Conservation (phyloP, 2,113 vertebrate genomes). For the Polypterus bichir region DNA sequence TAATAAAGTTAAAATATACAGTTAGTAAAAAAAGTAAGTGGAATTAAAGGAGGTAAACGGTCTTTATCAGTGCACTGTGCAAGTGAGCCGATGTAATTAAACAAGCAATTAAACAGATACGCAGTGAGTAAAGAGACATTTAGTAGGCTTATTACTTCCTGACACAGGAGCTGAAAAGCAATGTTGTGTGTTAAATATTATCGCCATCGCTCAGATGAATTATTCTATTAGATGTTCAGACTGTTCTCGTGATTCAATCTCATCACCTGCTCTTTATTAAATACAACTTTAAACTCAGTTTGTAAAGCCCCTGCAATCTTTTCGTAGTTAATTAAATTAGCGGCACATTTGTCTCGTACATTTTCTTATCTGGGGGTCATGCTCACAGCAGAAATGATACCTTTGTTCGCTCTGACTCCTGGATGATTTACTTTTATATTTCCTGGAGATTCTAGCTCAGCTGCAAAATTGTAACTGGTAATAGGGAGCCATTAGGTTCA, state of each 20-base stretch:
- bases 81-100: conserved; percentile 12
- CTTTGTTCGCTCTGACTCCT: conserved; percentile 50
- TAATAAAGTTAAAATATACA: no score
- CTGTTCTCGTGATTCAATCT: conserved; percentile 45
- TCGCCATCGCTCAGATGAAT: conserved; percentile 14
- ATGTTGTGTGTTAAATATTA: conserved; percentile 30
- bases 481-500: conserved; percentile 53
- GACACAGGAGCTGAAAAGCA: conserved; percentile 32
- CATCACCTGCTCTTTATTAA: conserved; percentile 62
- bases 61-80: conserved; percentile 5
- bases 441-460: conserved; percentile 51
- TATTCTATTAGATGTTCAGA: conserved; percentile 20
- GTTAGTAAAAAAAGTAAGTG: not conserved
- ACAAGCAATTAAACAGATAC: conserved; percentile 10
- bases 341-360: conserved; percentile 60
- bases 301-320: conserved; percentile 51
- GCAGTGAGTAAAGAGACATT: conserved; percentile 10
- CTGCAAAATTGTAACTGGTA: conserved; percentile 56
- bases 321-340: conserved; percentile 73
- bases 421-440: conserved; percentile 55
- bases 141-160: conserved; percentile 20
- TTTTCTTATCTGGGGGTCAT: conserved; percentile 59
- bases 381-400: conserved; percentile 57
- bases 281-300: conserved; percentile 50
- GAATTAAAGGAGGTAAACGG: conserved; percentile 14